Evolutionary conservation across 2,888 invertebrate genomes (phyloP), one percentile per base, ranked within the genome.

Genomic region (Rhabditophanes sp.): DNA sequence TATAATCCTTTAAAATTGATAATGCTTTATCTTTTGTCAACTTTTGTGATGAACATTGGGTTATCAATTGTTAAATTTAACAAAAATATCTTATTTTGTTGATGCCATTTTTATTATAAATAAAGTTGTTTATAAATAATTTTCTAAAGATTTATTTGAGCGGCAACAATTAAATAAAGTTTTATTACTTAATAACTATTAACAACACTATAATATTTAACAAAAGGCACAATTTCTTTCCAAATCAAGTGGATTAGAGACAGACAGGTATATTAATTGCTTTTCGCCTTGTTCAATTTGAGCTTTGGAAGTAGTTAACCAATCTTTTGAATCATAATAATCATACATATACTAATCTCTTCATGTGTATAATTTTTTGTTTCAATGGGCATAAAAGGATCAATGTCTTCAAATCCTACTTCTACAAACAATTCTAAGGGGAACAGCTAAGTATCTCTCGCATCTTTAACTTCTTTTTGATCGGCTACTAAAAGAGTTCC

Each of bases 371-470:
- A 88, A 42, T 76, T 74, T 3, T 73, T 70, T 2, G 85, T 79
- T 53, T 73, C 69, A 20, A 96, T 68, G 0, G 93, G 90, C 21
- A 93, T 73, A 68, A 90, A 90, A 1, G 93, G 93, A 68, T 93
- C 87, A 40, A 93, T 62, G 58, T 77, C 76, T 58, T 87, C 82
- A 68, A 88, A 88, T 2, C 88, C 84, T n/a, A 56, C 46, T 17
- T 62, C 53, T 22, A 56, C 56, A 30, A 61, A 54, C 25, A 57
- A 29, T 23, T 54, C 55, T n/a, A 51, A 30, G n/a, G 61, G 49
- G 42, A 9, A 61, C 47, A 2, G 47, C 41, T n/a, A 50, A 31
- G 37, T 28, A 31, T 60, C 50, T 25, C 46, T 43, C 2, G 53
- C 46, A 30, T 53, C 48, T 14, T 32, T 30, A 9, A 47, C 35